A percentile compares a stretch with the other conserved stretches of the same genome.
Conservation (phyloP, 2,797 vertebrate species). For the Diceros bicornis region DNA sequence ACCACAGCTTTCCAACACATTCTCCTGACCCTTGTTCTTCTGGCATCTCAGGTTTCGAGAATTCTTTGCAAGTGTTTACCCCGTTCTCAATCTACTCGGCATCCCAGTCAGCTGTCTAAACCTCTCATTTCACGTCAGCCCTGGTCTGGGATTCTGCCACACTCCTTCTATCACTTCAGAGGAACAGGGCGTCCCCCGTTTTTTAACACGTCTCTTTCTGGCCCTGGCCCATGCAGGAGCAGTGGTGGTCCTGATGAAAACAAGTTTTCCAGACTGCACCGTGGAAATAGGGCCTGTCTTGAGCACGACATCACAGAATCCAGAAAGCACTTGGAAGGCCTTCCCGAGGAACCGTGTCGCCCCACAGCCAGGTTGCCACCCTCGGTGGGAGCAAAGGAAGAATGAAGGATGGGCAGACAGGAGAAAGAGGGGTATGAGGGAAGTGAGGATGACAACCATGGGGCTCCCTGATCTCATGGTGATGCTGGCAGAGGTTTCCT, state of each 20-base stretch:
- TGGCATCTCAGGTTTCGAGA: not conserved
- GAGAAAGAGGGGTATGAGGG: not conserved
- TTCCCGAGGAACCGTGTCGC: fast-evolving
- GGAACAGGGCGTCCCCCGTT: fast-evolving
- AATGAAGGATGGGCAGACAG: not conserved
- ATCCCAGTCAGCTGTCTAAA: no score
- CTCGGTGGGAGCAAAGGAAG: not conserved
- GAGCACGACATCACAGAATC: not conserved
- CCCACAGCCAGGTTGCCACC: not conserved
- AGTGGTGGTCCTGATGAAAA: not conserved
- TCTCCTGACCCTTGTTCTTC: not conserved
- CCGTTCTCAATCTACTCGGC: not conserved
- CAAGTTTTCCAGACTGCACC: not conserved
- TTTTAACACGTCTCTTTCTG: not conserved
- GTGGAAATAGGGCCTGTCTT: not conserved
- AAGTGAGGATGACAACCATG: fast-evolving
- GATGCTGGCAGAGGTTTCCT: not conserved
- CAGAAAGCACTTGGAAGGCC: no score
- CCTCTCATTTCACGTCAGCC: not conserved
- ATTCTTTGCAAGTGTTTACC: not conserved
- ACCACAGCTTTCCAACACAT: not conserved
- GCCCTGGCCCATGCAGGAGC: not conserved
- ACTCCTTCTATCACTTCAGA: not conserved
- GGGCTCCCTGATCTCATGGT: not conserved
- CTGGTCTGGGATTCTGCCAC: not conserved